Percentiles rank a stretch among this genome's conserved stretches.
phyloP scores from a whole-genome alignment of 2,113 vertebrate species.

The Sturnira hondurensis region DNA sequence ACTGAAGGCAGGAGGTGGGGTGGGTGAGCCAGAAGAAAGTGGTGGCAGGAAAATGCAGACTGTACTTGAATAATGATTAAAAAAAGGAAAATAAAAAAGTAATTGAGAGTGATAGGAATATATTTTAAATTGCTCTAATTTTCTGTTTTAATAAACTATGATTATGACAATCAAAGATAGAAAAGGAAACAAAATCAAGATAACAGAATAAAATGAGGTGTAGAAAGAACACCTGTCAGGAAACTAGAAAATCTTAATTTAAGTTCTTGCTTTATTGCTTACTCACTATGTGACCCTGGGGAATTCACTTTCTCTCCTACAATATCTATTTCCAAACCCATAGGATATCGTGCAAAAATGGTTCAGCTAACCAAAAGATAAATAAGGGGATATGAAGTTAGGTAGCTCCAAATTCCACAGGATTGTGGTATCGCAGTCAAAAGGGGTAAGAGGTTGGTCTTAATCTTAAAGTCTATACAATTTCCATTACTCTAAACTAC shows the following conservation, averaged over 20 bases:
- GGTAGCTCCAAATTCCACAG: neutral
- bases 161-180: too few species aligned
- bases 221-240: neutral
- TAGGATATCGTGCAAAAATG: neutral
- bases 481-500: neutral
- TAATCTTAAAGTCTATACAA: neutral
- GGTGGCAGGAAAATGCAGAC: too few species aligned
- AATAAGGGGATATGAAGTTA: neutral
- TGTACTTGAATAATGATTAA: too few species aligned
- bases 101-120: too few species aligned
- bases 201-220: neutral
- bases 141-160: too few species aligned
- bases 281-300: neutral
- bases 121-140: too few species aligned
- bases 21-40: too few species aligned
- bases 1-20: too few species aligned
- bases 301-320: neutral
- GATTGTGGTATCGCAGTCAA: neutral
- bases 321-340: neutral
- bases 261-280: neutral
- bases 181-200: neutral
- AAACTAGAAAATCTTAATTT: neutral
- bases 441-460: neutral
- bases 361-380: neutral
- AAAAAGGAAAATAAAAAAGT: too few species aligned